phyloP scores from a whole-genome alignment of 2,797 vertebrate species.

The Sitta carolinensis region DNA sequence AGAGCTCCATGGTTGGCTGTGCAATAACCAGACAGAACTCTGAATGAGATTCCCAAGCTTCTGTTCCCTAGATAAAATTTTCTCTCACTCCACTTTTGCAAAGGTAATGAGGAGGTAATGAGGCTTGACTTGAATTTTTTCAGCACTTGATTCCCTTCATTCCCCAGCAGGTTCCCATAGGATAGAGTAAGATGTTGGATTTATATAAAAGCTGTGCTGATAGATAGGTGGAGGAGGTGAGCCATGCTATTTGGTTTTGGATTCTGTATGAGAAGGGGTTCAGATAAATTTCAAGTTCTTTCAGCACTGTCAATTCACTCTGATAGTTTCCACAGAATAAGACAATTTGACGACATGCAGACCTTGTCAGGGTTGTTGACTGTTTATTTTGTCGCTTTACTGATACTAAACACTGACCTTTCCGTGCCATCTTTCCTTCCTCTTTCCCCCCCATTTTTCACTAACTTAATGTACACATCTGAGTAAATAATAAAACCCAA shows the following conservation, averaged over 20 bases:
- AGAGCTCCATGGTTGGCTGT: slow-evolving; percentile 84
- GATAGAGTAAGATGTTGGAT: slow-evolving; percentile 78
- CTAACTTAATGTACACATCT: slow-evolving; percentile 47
- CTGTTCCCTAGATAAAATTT: slow-evolving; percentile 80
- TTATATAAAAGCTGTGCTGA: slow-evolving; percentile 78
- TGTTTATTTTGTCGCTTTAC: slow-evolving; percentile 77
- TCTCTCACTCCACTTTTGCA: slow-evolving; percentile 86
- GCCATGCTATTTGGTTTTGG: slow-evolving; percentile 68
- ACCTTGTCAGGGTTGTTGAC: slow-evolving; percentile 59
- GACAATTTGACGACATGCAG: slow-evolving; percentile 71
- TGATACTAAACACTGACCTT: slow-evolving; percentile 75
- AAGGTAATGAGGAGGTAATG: slow-evolving; percentile 95
- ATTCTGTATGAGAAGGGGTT: slow-evolving; percentile 68
- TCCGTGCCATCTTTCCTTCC: slow-evolving; percentile 56
- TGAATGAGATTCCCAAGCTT: slow-evolving; percentile 84
- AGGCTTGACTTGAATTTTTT: slow-evolving; percentile 90
- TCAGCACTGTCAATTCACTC: slow-evolving; percentile 61
- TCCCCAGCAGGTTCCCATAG: slow-evolving; percentile 80
- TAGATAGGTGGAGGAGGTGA: slow-evolving; percentile 76
- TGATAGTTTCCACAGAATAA: slow-evolving; percentile 69
- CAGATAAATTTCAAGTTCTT: slow-evolving; percentile 72
- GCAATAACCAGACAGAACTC: slow-evolving; percentile 83
- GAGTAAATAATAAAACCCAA: slow-evolving; percentile 67
- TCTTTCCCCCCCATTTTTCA: background rate
- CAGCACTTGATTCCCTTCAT: slow-evolving; percentile 76